Evolutionary conservation across 2,797 vertebrate species (phyloP), one percentile per base, ranked within the genome.

Genomic region (Danio jaintianensis): DNA sequence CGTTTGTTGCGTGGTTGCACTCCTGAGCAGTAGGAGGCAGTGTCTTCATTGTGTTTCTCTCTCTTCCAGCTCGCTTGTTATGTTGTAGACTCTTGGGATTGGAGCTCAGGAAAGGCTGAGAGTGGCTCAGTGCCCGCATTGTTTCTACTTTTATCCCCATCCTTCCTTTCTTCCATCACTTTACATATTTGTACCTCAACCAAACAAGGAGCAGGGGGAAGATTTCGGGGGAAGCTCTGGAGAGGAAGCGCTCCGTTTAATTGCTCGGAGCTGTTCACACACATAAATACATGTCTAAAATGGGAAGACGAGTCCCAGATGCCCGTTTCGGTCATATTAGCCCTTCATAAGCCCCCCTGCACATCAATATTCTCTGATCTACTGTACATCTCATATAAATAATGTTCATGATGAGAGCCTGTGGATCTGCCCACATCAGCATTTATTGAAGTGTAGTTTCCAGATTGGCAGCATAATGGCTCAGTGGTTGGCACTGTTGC

Each of bases 1-100:
- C 59, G 13, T 15, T 1, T 61, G 3, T 6, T 61, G 48, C 43
- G 10, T 77, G 85, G 84, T 88, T 91, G 78, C 75, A 61, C 76
- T 80, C 87, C 86, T 88, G 79, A 89, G 81, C 92, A 90, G 90
- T 82, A 94, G 92, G 91, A 90, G 92, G 90, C 91, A 93, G 89
- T 88, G 91, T 89, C 90, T 88, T 87, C 85, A 86, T 85, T 67
- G 82, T 66, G 61, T 86, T 82, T 87, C 82, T 85, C 75, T 83
- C 22, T 12, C 16, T 8, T 38, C 15, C 16, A 55, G 69, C 29
- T 56, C 59, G 16, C 36, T 29, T 4, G 43, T 69, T 80, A 62
- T 62, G 29, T 15, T 43, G 6, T 40, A 67, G 50, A 68, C 80
- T 70, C 73, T 15, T 12, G 84, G 78, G 70, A 61, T 16, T 56